Percentiles rank a stretch among this genome's conserved stretches.
Evolutionary conservation across 2,888 invertebrate species (phyloP).

Genomic region (Stenchaetothrips biformis): DNA sequence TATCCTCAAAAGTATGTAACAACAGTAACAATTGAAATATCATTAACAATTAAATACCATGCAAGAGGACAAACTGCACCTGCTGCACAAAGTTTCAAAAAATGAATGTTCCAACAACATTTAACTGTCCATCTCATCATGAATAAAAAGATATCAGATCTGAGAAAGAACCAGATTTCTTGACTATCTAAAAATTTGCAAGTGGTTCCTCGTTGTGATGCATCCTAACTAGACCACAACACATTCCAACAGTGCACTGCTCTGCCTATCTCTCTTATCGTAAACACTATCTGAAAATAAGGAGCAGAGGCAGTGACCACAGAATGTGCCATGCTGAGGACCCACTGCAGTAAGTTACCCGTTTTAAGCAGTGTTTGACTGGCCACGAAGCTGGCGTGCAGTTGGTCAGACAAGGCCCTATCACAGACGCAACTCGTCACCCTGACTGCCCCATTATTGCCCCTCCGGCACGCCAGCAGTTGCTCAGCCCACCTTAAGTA

Average conservation of each 20-base stretch:
- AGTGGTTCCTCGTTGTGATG: neutral
- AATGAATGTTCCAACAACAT: neutral
- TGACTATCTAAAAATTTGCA: neutral
- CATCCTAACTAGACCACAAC: neutral
- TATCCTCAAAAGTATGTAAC: neutral
- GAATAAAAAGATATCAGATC: conserved; percentile 16
- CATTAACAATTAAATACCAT: conserved; percentile 12
- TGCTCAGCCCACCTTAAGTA: conserved; percentile 4
- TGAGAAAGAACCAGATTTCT: conserved; percentile 7
- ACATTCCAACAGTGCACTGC: neutral
- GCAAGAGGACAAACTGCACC: neutral
- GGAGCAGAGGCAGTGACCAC: neutral
- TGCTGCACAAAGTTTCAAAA: conserved; percentile 2
- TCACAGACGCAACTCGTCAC: conserved; percentile 8
- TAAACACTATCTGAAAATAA: conserved; percentile 24
- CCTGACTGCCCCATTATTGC: neutral
- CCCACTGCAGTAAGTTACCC: conserved; percentile 1
- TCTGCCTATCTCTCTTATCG: conserved; percentile 8
- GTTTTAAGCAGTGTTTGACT: neutral
- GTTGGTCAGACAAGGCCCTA: conserved; percentile 10
- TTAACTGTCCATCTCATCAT: conserved; percentile 12
- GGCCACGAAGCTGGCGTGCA: neutral
- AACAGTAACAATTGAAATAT: neutral
- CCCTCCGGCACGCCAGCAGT: neutral
- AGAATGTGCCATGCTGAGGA: neutral